These are phyloP conservation scores for Ranitomeya variabilis DNA, from an alignment of 2,113 vertebrate genomes.

Conservation along the genomic window DNA sequence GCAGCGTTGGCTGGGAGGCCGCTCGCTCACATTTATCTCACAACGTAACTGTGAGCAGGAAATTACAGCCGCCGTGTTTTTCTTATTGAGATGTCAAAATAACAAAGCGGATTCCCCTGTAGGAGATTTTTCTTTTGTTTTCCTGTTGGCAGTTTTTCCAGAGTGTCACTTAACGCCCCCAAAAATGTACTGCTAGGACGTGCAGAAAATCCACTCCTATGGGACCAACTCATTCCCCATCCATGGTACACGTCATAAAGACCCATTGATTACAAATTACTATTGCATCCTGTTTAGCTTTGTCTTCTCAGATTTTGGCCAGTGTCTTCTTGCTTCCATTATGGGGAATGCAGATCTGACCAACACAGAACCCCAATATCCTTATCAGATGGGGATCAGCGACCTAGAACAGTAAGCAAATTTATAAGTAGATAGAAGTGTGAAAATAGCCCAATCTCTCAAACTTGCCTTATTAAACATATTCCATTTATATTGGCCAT, in stretches of 20 bases:
- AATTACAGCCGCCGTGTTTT: constrained; percentile 35
- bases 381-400: neutral
- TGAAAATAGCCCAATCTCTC: no score
- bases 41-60: constrained; percentile 22
- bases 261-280: no score
- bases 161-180: neutral
- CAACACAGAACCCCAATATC: neutral
- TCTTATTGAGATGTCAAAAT: constrained; percentile 45
- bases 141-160: neutral
- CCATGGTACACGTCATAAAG: neutral
- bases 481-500: no score
- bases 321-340: no score
- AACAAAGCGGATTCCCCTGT: constrained; percentile 5
- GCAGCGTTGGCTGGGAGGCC: neutral
- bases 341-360: no score
- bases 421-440: no score
- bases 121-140: neutral
- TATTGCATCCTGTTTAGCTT: no score
- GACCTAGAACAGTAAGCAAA: neutral
- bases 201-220: neutral
- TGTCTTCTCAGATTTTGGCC: no score
- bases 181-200: no score
- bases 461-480: no score
- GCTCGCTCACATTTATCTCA: constrained; percentile 19
- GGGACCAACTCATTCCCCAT: neutral